These are phyloP conservation scores for Sapayoa aenigma DNA, from an alignment of 2,113 vertebrate genomes.

Conservation along the genomic window DNA sequence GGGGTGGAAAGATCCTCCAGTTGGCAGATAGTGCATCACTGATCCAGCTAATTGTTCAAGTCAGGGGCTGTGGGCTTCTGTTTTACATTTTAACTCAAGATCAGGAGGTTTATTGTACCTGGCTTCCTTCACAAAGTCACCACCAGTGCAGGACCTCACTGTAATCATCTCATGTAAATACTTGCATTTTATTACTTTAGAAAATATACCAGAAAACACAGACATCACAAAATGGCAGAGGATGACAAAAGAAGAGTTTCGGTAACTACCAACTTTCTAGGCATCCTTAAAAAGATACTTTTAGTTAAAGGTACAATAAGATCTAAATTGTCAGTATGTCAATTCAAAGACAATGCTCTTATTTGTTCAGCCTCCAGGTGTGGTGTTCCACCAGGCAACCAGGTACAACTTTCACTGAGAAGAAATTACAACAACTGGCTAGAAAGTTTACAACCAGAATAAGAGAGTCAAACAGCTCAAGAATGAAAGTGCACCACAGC, in stretches of 20 bases:
- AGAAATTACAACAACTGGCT: not conserved
- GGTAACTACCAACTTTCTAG: not conserved
- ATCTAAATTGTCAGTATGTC: not conserved
- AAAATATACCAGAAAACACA: not conserved
- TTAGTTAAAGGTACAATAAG: not conserved
- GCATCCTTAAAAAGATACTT: not conserved
- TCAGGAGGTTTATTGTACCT: not conserved
- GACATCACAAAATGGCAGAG: not conserved
- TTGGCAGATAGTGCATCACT: not conserved
- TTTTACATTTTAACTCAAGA: not conserved
- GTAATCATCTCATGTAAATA: not conserved
- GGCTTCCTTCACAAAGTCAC: not conserved
- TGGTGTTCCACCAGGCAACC: not conserved
- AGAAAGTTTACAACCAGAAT: not conserved
- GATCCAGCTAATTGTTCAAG: not conserved
- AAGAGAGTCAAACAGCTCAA: not conserved
- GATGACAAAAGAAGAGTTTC: not conserved
- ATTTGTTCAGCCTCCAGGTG: not conserved
- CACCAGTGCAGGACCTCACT: not conserved
- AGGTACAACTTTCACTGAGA: not conserved
- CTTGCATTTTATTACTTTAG: not conserved
- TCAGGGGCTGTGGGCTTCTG: not conserved
- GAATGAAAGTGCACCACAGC: not conserved
- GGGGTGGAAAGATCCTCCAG: not conserved
- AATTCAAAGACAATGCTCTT: not conserved